Evolutionary conservation across 2,797 vertebrate genomes (phyloP), one percentile per base, ranked within the genome.

Genomic region (Stomatorhinus walkeri): DNA sequence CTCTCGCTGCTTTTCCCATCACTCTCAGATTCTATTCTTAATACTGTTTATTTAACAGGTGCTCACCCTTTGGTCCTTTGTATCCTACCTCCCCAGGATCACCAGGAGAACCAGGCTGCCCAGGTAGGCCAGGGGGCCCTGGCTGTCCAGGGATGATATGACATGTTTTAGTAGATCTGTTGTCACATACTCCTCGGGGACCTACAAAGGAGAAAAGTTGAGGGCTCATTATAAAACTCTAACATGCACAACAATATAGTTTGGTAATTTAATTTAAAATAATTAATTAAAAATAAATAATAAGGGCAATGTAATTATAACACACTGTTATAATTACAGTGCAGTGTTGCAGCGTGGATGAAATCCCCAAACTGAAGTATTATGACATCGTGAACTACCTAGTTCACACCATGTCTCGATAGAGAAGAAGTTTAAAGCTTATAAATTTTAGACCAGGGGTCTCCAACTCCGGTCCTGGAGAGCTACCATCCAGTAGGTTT

Each of bases 11-110:
- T 28, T 28, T 64, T 28, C 61, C 24, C 61, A 64, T 64, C 22
- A 64, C 24, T 64, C 9, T 64, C 24, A 10, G 61, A 28, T 10
- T 64, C 9, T 28, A 14, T 64, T 64, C 24, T 10, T 64, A 64
- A 10, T 64, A 64, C 61, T 28, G 28, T 64, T 64, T 24, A 64
- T 64, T 64, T 64, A 12, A 64, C 3, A 1, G 9, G 24, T 64
- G 24, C 90, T 92, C 86, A 96, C 96, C 96, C 93, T 91, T 92
- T 0, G 0, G 49, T 19, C 96, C 96, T 0, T 0, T 0, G 3
- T 0, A 90, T 90, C 94, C 95, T 0, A 0, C 1, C 0, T 88
- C 0, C 14, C 91, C 91, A 24, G 1, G 2, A 0, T 32, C 48
- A 83, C 95, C 96, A 10, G 10, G 0, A 3, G 12, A 9, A 16